Conservation (phyloP, 2,888 invertebrate genomes). For the Siphlonurus alternatus region DNA sequence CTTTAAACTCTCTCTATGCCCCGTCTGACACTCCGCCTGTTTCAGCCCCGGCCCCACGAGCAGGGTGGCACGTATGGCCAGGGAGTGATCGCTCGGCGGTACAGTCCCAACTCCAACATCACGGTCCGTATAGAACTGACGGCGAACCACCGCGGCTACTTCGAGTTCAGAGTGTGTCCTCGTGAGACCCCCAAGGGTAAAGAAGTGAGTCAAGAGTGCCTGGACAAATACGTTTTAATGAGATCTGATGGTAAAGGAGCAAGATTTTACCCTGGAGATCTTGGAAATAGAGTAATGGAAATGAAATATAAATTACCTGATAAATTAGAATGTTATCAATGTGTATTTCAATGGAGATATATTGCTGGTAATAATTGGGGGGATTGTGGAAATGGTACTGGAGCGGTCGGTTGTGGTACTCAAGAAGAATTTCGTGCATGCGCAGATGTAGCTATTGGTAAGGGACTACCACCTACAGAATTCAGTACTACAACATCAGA, state of each 20-base stretch:
- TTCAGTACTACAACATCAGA: slow-evolving; percentile 16
- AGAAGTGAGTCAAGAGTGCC: slow-evolving; percentile 43
- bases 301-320: slow-evolving; percentile 47
- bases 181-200: slow-evolving; percentile 30
- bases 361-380: slow-evolving; percentile 76
- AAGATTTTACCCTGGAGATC: slow-evolving; percentile 28
- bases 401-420: slow-evolving; percentile 70
- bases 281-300: slow-evolving; percentile 64
- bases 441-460: slow-evolving; percentile 56
- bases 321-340: slow-evolving; percentile 57
- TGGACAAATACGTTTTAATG: slow-evolving; percentile 51
- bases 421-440: slow-evolving; percentile 81
- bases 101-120: slow-evolving; percentile 47
- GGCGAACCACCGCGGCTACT: slow-evolving; percentile 72
- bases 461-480: neutral
- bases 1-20: too few relatives aligned
- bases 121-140: slow-evolving; percentile 69
- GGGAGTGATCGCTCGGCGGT: slow-evolving; percentile 64
- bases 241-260: slow-evolving; percentile 25
- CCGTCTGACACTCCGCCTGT: too few relatives aligned
- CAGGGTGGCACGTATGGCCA: slow-evolving; percentile 68
- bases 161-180: slow-evolving; percentile 69
- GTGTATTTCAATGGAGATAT: slow-evolving; percentile 79
- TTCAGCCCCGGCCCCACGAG: slow-evolving; percentile 57
- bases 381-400: slow-evolving; percentile 27